These are phyloP conservation scores for Pelobates cultripes DNA, from an alignment of 2,797 vertebrate species.

Conservation along the genomic window DNA sequence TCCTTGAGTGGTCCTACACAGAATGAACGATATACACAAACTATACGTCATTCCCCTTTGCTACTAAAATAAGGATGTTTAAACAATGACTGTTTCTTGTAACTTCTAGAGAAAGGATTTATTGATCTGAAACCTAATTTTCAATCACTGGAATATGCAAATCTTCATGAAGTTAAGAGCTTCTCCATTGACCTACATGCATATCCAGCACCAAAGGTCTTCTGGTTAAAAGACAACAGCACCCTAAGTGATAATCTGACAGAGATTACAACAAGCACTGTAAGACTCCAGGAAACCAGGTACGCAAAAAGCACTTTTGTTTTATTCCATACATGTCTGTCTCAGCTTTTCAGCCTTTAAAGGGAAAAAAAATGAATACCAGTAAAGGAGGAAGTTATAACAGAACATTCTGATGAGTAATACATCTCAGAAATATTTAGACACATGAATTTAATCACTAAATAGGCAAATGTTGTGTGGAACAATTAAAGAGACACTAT, in stretches of 20 bases:
- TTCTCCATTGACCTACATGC: conserved; percentile 83
- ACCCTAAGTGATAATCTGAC: conserved; percentile 85
- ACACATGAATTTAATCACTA: no score
- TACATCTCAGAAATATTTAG: no score
- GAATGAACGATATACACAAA: no score
- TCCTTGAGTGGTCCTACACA: no score
- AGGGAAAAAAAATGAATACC: no score
- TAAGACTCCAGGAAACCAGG: conserved; percentile 84
- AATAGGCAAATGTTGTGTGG: no score
- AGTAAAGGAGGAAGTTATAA: no score
- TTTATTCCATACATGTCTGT: neutral
- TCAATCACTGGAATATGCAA: conserved; percentile 77
- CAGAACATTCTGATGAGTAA: no score
- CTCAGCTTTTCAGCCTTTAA: no score
- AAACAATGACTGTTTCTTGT: neutral
- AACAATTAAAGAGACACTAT: no score
- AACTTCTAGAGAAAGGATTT: conserved; percentile 83
- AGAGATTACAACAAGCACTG: conserved; percentile 84
- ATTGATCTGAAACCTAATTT: conserved; percentile 80
- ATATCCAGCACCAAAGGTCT: conserved; percentile 82
- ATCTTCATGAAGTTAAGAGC: conserved; percentile 88
- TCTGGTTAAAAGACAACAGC: conserved; percentile 89
- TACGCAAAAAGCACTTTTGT: conserved; percentile 59
- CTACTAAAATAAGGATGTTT: no score
- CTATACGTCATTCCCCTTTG: no score